Evolutionary conservation across 53 echinoderm and acorn worm species (phyloP), one percentile per base, ranked within the genome.

Genomic region (Astropecten irregularis): DNA sequence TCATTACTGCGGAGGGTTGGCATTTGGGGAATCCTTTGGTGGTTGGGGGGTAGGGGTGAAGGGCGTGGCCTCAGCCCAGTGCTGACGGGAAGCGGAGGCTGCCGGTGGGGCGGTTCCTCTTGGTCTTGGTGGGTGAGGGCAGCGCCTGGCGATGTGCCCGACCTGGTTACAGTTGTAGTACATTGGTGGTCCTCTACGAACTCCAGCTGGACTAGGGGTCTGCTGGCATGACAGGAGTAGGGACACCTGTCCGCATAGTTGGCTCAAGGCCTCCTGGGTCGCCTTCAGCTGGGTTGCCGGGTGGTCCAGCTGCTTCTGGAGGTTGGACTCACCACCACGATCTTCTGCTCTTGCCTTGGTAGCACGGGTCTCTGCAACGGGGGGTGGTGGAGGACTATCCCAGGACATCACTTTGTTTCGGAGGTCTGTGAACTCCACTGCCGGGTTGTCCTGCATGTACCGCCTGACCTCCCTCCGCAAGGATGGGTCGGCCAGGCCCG

Each of bases 211-310:
- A 27, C 30, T 32, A 0, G 51, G 51, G 49, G 51, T 52, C 19
- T 36, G 16, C 13, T 52, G 53, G 44, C 9, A 1, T 0, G 53
- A 53, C 71, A 73, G 36, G 21, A 73, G 25, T 11, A 56, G 40
- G n/a, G n/a, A n/a, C n/a, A n/a, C n/a, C n/a, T 73, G 55, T 4
- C 34, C 33, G 15, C 74, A 73, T 2, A 73, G 37, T 15, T 73
- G 38, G 15, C 34, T 52, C 35, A 72, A 35, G n/a, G n/a, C n/a
- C n/a, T n/a, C n/a, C n/a, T n/a, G n/a, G n/a, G n/a, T n/a, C n/a
- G n/a, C n/a, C n/a, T 73, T 73, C 4, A 73, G 21, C 56, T 73
- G 74, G 25, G 19, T 16, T n/a, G 81, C 81, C 44, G 46, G 48
- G 29, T 81, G 42, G 13, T 81, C 46, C 28, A 81, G 33, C 20